These are phyloP conservation scores for Megalopta genalis DNA, from an alignment of 1,140 invertebrate genomes.

Conservation along the genomic window DNA sequence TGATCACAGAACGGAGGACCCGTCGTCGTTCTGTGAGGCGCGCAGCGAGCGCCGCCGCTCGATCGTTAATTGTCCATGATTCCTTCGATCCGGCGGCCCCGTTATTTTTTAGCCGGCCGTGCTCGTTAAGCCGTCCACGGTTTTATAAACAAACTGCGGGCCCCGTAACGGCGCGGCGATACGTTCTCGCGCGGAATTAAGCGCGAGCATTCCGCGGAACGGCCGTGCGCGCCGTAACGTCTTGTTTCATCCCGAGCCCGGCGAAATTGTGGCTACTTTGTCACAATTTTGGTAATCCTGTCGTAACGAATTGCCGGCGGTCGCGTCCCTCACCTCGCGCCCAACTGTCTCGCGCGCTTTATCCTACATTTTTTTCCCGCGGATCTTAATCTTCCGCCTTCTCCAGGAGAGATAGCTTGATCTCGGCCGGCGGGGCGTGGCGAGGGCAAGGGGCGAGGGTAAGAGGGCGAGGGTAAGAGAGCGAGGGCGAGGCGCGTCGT, in stretches of 20 bases:
- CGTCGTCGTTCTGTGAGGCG: too few relatives aligned
- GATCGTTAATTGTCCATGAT: too few relatives aligned
- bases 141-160: constrained; percentile 9
- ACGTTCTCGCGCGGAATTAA: constrained; percentile 8
- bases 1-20: too few relatives aligned
- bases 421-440: too few relatives aligned
- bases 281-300: constrained; percentile 40
- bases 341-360: too few relatives aligned
- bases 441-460: too few relatives aligned
- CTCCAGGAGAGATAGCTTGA: too few relatives aligned
- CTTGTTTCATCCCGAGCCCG: not conserved
- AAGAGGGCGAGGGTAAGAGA: too few relatives aligned
- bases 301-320: constrained; percentile 24
- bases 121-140: not conserved
- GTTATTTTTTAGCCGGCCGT: too few relatives aligned
- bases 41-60: too few relatives aligned
- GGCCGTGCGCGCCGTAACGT: constrained; percentile 15
- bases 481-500: too few relatives aligned
- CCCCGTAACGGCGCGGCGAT: not conserved
- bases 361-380: not conserved
- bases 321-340: not conserved
- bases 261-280: constrained; percentile 10
- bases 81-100: too few relatives aligned
- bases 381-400: not conserved
- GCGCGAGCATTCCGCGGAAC: not conserved